A percentile compares a stretch with the other conserved stretches of the same genome.
Conservation (phyloP, 2,797 vertebrate species). For the Pseudotriccus pelzelni region DNA sequence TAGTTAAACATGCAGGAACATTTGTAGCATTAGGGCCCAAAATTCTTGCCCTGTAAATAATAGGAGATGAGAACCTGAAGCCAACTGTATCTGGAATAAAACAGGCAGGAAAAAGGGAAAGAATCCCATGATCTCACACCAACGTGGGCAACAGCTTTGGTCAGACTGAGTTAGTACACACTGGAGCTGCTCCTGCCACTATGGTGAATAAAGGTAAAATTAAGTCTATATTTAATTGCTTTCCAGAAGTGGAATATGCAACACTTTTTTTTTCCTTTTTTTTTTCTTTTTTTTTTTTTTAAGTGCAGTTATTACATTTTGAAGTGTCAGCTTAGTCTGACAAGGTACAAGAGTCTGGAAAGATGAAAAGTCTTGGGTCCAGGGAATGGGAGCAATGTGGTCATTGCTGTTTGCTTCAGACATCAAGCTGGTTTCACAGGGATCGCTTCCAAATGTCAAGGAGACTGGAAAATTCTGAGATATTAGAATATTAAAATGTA, state of each 20-base stretch:
- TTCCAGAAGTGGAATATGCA: background rate
- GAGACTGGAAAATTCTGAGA: background rate
- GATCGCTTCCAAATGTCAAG: constrained; percentile 17
- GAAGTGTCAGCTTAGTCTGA: background rate
- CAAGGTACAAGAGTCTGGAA: background rate
- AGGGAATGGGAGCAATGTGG: background rate
- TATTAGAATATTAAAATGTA: background rate
- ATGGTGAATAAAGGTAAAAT: background rate
- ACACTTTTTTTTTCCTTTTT: background rate
- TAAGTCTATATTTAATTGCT: background rate
- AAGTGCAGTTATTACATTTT: background rate
- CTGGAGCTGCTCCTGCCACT: background rate
- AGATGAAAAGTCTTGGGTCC: background rate
- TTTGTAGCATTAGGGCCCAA: constrained; percentile 32
- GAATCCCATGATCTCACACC: constrained; percentile 19
- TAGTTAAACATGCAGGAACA: constrained; percentile 54
- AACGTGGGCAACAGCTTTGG: background rate
- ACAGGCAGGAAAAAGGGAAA: background rate
- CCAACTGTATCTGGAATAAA: constrained; percentile 38
- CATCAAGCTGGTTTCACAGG: background rate
- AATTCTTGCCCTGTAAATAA: constrained; percentile 55
- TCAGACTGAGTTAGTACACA: background rate
- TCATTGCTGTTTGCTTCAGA: background rate
- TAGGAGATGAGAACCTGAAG: constrained; percentile 35
- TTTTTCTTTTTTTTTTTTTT: background rate